A percentile compares a stretch with the other conserved stretches of the same genome.
These are phyloP conservation scores for Podotricha telesiphe DNA, from an alignment of 2,888 invertebrate genomes.

Conservation along the genomic window DNA sequence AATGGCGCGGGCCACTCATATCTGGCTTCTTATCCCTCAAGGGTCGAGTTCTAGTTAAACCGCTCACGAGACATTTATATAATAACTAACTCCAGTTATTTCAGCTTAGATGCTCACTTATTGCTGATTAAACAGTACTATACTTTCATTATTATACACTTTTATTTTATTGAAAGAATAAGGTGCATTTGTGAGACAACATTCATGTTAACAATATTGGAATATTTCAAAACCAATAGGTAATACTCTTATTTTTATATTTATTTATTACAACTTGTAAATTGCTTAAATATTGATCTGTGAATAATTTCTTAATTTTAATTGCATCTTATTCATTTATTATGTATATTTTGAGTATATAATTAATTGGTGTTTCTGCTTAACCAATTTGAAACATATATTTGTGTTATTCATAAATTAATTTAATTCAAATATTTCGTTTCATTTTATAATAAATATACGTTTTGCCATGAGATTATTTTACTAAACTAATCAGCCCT, in stretches of 20 bases:
- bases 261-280: neutral
- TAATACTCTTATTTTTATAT: slow-evolving; percentile 21
- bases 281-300: neutral
- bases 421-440: neutral
- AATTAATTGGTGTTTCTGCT: slow-evolving; percentile 9
- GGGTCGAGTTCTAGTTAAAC: slow-evolving; percentile 50
- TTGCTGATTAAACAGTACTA: slow-evolving; percentile 23
- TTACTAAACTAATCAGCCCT: neutral
- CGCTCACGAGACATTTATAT: slow-evolving; percentile 51
- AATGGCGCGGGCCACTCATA: slow-evolving; percentile 49
- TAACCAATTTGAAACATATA: neutral
- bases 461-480: neutral
- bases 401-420: neutral
- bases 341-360: neutral
- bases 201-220: slow-evolving; percentile 40
- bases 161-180: slow-evolving; percentile 5
- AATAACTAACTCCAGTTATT: slow-evolving; percentile 53
- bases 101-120: slow-evolving; percentile 56
- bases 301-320: neutral
- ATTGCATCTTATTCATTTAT: slow-evolving; percentile 5
- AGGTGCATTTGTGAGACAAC: slow-evolving; percentile 26
- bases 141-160: neutral
- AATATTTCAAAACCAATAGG: slow-evolving; percentile 42
- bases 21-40: slow-evolving; percentile 43
- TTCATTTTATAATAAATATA: neutral